A percentile compares a stretch with the other conserved stretches of the same genome.
These are phyloP conservation scores for Minunthozetes semirufus DNA, from an alignment of 2,888 invertebrate species.

Conservation along the genomic window DNA sequence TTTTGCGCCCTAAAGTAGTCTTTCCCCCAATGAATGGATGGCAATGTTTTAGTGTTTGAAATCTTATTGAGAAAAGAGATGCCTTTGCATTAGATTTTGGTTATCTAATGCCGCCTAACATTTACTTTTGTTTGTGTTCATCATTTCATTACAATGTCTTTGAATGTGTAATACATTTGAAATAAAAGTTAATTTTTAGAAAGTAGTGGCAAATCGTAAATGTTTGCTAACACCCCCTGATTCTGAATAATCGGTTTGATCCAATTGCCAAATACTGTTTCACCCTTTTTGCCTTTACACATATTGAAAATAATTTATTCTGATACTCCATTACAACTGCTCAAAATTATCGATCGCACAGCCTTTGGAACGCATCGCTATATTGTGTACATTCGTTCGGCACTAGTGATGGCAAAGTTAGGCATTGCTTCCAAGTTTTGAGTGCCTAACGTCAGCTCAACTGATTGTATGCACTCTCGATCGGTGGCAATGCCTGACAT, in stretches of 20 bases:
- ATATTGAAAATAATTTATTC: slow-evolving; percentile 34
- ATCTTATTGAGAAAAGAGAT: too few species aligned
- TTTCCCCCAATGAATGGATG: background rate
- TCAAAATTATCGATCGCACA: slow-evolving; percentile 11
- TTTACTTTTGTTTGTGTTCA: slow-evolving; percentile 23
- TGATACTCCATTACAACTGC: slow-evolving; percentile 32
- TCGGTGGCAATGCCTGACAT: slow-evolving; percentile 5
- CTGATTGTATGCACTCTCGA: background rate
- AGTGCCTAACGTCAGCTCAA: slow-evolving; percentile 11
- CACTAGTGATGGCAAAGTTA: background rate
- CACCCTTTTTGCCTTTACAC: slow-evolving; percentile 12
- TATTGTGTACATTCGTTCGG: too few species aligned
- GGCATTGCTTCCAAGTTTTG: slow-evolving; percentile 1
- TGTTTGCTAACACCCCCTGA: slow-evolving; percentile 9
- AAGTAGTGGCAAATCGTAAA: background rate
- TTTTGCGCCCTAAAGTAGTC: background rate
- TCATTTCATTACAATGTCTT: background rate
- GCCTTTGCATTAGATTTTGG: too few species aligned
- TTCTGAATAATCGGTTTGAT: slow-evolving; percentile 29
- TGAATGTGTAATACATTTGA: background rate
- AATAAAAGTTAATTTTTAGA: slow-evolving; percentile 25
- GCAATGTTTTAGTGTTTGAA: too few species aligned
- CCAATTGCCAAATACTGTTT: slow-evolving; percentile 26
- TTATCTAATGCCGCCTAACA: slow-evolving; percentile 15
- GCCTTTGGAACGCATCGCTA: too few species aligned